A percentile compares a stretch with the other conserved stretches of the same genome.
These are phyloP conservation scores for Mercenaria mercenaria DNA, from an alignment of 1,140 invertebrate species.

Conservation along the genomic window DNA sequence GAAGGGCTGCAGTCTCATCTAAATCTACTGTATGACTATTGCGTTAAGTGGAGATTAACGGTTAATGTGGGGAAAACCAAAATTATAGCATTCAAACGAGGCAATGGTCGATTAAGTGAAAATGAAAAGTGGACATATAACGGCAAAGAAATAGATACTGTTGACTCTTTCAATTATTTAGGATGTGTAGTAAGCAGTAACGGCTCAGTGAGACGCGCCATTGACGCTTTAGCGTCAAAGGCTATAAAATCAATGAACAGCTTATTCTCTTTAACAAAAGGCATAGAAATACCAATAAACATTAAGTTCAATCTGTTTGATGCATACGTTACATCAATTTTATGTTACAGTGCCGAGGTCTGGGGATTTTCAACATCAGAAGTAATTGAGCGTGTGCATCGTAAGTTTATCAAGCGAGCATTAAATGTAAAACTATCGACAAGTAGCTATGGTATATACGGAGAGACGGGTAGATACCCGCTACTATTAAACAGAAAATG, in stretches of 20 bases:
- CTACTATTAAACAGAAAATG: too few relatives aligned
- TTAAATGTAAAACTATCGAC: too few relatives aligned
- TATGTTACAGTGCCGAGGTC: neutral
- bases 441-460: too few relatives aligned
- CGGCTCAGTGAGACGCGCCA: neutral
- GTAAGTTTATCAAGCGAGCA: neutral
- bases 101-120: neutral
- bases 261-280: neutral
- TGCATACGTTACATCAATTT: neutral
- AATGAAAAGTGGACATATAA: neutral
- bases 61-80: neutral
- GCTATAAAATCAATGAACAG: conserved; percentile 16
- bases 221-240: neutral
- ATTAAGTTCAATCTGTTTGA: neutral
- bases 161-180: neutral
- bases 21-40: neutral
- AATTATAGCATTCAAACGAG: neutral
- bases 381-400: neutral
- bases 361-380: neutral
- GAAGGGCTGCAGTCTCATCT: neutral
- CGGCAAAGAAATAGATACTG: neutral
- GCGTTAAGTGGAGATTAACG: neutral
- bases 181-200: neutral
- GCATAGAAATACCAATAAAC: neutral
- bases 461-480: too few relatives aligned